Evolutionary conservation across 2,113 vertebrate species (phyloP).

Genomic region (Stercorarius parasiticus): DNA sequence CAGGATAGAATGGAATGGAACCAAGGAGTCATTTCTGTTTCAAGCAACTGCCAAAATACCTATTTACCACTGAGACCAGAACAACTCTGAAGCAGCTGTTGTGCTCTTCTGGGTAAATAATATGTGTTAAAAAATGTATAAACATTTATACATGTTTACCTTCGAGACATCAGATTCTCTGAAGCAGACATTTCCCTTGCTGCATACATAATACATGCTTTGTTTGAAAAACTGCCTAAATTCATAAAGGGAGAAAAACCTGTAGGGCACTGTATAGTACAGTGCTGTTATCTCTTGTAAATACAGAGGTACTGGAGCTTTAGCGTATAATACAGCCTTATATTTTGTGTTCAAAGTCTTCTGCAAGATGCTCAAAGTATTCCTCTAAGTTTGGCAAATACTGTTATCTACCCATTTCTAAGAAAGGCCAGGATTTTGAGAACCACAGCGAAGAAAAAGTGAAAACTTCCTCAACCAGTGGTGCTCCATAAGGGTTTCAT

Average conservation of each 20-base stretch:
- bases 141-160: slow-evolving; percentile 70
- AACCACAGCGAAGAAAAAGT: neutral
- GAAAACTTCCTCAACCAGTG: neutral
- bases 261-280: neutral
- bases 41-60: slow-evolving; percentile 50
- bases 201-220: slow-evolving; percentile 59
- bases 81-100: slow-evolving; percentile 67
- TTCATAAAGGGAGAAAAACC: slow-evolving; percentile 28
- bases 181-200: slow-evolving; percentile 41
- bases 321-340: neutral
- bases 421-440: neutral
- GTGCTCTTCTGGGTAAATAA: slow-evolving; percentile 68
- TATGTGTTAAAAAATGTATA: slow-evolving; percentile 71
- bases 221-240: slow-evolving; percentile 45
- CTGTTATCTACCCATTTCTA: neutral
- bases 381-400: neutral
- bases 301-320: neutral
- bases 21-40: slow-evolving; percentile 50
- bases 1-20: slow-evolving; percentile 27
- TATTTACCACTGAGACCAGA: slow-evolving; percentile 61
- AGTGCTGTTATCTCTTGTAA: neutral
- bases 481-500: neutral
- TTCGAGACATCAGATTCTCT: slow-evolving; percentile 38
- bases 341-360: neutral
- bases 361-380: neutral